Conservation (phyloP, 2,797 vertebrate species). For the Lemur catta region DNA sequence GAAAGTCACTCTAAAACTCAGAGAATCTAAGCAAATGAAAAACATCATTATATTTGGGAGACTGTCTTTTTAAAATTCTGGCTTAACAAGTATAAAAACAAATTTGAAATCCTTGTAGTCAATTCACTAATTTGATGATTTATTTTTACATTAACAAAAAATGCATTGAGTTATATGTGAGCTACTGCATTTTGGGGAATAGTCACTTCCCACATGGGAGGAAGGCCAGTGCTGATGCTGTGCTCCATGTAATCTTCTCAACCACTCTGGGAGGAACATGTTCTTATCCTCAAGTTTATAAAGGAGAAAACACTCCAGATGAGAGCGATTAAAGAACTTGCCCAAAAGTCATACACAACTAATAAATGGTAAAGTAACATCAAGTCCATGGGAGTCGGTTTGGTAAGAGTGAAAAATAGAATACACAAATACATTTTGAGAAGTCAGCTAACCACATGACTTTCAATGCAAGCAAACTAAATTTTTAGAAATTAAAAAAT, state of each 20-base stretch:
- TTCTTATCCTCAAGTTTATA: background rate
- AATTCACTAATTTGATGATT: background rate
- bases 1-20: constrained; percentile 37
- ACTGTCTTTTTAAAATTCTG: background rate
- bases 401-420: background rate
- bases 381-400: background rate
- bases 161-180: background rate
- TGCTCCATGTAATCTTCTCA: rapidly evolving
- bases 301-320: background rate
- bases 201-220: rapidly evolving
- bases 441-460: background rate
- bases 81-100: background rate
- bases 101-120: background rate
- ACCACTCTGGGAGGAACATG: background rate
- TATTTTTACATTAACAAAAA: background rate
- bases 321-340: background rate
- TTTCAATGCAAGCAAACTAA: background rate
- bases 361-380: background rate
- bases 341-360: background rate
- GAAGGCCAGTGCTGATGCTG: rapidly evolving
- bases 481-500: constrained; percentile 8
- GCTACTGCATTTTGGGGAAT: background rate
- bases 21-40: constrained; percentile 37
- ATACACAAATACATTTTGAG: background rate
- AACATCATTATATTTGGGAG: background rate